These are phyloP conservation scores for Agrenia bidenticulata DNA, from an alignment of 2,888 invertebrate species.

Conservation along the genomic window DNA sequence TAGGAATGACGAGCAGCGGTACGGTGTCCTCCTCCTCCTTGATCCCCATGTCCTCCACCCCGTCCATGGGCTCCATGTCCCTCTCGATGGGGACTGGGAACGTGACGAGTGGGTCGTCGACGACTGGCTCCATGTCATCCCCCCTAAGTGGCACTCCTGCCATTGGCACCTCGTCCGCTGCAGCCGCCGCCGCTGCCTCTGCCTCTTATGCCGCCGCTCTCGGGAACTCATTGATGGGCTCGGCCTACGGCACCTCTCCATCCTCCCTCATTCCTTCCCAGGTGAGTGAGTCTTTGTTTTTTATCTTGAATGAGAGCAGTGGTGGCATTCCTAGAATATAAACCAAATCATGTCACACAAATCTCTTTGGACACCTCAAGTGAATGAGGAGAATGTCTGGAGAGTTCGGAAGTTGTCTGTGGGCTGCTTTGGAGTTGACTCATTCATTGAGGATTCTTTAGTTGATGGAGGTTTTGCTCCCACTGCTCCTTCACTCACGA, in stretches of 20 bases:
- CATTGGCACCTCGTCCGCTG: conserved; percentile 28
- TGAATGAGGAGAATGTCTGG: too few species aligned
- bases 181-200: conserved; percentile 32
- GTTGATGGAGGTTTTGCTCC: too few species aligned
- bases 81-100: conserved; percentile 34
- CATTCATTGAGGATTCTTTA: too few species aligned
- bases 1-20: not conserved
- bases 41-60: conserved; percentile 20
- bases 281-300: too few species aligned
- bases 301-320: too few species aligned
- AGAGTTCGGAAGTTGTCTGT: too few species aligned
- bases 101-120: conserved; percentile 17
- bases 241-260: conserved; percentile 49
- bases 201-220: conserved; percentile 50
- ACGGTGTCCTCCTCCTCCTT: conserved; percentile 6
- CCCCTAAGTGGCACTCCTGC: conserved; percentile 29
- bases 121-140: conserved; percentile 30
- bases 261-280: conserved; percentile 49
- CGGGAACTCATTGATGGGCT: conserved; percentile 52
- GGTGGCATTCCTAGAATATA: too few species aligned
- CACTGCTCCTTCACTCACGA: too few species aligned
- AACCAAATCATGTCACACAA: too few species aligned
- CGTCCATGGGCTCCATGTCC: conserved; percentile 45
- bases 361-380: too few species aligned
- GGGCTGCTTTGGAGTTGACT: too few species aligned